Evolutionary conservation across 2,888 invertebrate genomes (phyloP).

Genomic region (Ophion ventricosus): DNA sequence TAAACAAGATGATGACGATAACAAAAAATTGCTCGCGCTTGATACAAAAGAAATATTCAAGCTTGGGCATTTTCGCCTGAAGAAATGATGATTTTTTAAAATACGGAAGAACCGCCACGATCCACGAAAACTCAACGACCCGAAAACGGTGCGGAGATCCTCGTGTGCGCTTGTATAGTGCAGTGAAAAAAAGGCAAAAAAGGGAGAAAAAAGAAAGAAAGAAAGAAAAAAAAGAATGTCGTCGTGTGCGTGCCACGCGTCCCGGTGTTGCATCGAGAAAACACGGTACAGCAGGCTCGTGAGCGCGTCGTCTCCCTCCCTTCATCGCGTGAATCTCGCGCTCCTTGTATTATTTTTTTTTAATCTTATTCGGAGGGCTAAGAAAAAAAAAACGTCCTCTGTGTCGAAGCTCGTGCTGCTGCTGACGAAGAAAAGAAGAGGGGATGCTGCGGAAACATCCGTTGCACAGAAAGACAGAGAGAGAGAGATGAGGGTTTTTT

Average conservation of each 20-base stretch:
- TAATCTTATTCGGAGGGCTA: conserved; percentile 65
- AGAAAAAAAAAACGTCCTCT: conserved; percentile 61
- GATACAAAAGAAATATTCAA: background rate
- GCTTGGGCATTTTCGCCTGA: background rate
- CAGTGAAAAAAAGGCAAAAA: conserved; percentile 55
- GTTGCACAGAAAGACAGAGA: conserved; percentile 28
- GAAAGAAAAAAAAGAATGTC: conserved; percentile 60
- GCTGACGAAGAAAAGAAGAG: conserved; percentile 18
- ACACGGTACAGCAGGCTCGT: conserved; percentile 39
- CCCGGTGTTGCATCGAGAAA: conserved; percentile 50
- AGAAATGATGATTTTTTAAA: background rate
- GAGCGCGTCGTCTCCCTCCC: conserved; percentile 51
- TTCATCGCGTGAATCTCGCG: conserved; percentile 48
- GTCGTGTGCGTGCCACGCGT: conserved; percentile 71
- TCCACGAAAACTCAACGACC: conserved; percentile 18
- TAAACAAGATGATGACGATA: background rate
- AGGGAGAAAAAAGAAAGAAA: conserved; percentile 56
- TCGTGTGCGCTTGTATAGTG: conserved; percentile 46
- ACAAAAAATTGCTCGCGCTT: background rate
- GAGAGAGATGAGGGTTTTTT: conserved; percentile 35
- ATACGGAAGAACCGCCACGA: conserved; percentile 34
- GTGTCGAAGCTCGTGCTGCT: conserved; percentile 54
- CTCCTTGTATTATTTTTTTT: conserved; percentile 63
- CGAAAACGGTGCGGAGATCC: conserved; percentile 41
- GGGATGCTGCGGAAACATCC: conserved; percentile 44